Conservation (phyloP, 2,888 invertebrate species). For the Hirtodrosophila histrioides region DNA sequence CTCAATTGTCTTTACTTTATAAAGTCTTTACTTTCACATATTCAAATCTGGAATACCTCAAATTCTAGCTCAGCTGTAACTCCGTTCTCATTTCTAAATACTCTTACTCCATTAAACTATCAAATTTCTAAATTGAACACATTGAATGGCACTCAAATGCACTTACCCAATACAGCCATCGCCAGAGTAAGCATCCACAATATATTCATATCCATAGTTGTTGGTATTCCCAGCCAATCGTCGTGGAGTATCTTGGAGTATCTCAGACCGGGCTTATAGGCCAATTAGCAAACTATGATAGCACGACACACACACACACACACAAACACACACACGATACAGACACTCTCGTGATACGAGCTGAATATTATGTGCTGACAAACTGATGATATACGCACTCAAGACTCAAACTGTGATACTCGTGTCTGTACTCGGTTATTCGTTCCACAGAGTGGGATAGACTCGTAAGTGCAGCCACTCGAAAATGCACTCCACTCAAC, state of each 20-base stretch:
- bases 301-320: conserved; percentile 42
- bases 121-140: not conserved
- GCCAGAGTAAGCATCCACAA: conserved; percentile 36
- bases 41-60: not conserved
- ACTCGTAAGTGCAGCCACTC: conserved; percentile 75
- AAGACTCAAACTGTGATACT: conserved; percentile 16
- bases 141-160: conserved; percentile 13
- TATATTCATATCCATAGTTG: conserved; percentile 43
- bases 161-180: conserved; percentile 56
- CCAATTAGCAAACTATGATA: conserved; percentile 67
- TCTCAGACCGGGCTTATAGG: conserved; percentile 36
- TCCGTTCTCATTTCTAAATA: not conserved
- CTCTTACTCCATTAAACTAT: conserved; percentile 3
- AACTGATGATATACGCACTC: conserved; percentile 37
- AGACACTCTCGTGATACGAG: not conserved
- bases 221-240: conserved; percentile 26
- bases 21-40: no score
- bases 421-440: not conserved
- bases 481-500: conserved; percentile 74
- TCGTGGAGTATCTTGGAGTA: conserved; percentile 26
- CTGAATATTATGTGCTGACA: conserved; percentile 19
- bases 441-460: conserved; percentile 10
- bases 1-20: no score
- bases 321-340: conserved; percentile 17
- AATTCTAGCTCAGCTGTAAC: not conserved